Percentiles rank a stretch among this genome's conserved stretches.
These are phyloP conservation scores for Aplochiton taeniatus DNA, from an alignment of 2,797 vertebrate genomes.

Conservation along the genomic window DNA sequence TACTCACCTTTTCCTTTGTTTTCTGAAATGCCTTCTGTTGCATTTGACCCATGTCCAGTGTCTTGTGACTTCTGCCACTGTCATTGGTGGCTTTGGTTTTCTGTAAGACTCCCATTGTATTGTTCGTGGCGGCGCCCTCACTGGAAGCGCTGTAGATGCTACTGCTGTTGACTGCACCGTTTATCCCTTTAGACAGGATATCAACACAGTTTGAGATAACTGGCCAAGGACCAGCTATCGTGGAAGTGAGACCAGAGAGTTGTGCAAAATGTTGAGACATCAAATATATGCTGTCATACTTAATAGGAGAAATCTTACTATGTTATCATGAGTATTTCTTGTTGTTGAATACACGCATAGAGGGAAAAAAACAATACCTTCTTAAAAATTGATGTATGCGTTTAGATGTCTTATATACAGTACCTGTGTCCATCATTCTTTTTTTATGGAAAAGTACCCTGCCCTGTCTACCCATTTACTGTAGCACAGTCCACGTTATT, in stretches of 20 bases:
- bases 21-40: slow-evolving; percentile 76
- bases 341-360: slow-evolving; percentile 22
- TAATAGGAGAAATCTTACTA: slow-evolving; percentile 10
- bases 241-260: neutral
- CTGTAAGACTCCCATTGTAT: slow-evolving; percentile 64
- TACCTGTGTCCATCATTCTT: slow-evolving; percentile 15
- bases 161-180: slow-evolving; percentile 83
- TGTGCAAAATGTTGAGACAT: slow-evolving; percentile 4
- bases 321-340: slow-evolving; percentile 9
- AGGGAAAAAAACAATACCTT: slow-evolving; percentile 32
- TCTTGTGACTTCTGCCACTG: slow-evolving; percentile 68
- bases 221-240: slow-evolving; percentile 10
- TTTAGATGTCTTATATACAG: slow-evolving; percentile 35
- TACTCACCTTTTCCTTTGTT: slow-evolving; percentile 85
- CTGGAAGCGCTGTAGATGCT: slow-evolving; percentile 70
- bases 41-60: slow-evolving; percentile 66
- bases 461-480: too few species aligned
- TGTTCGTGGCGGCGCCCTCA: slow-evolving; percentile 67
- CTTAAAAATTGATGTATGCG: slow-evolving; percentile 30
- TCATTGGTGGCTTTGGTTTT: slow-evolving; percentile 70
- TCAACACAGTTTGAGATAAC: slow-evolving; percentile 23
- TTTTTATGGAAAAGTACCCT: slow-evolving; percentile 10
- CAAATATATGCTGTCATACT: slow-evolving; percentile 10
- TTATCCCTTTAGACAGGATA: slow-evolving; percentile 74
- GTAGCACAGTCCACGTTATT: too few species aligned